These are phyloP conservation scores for Xanthia togata DNA, from an alignment of 2,888 invertebrate species.

Conservation along the genomic window DNA sequence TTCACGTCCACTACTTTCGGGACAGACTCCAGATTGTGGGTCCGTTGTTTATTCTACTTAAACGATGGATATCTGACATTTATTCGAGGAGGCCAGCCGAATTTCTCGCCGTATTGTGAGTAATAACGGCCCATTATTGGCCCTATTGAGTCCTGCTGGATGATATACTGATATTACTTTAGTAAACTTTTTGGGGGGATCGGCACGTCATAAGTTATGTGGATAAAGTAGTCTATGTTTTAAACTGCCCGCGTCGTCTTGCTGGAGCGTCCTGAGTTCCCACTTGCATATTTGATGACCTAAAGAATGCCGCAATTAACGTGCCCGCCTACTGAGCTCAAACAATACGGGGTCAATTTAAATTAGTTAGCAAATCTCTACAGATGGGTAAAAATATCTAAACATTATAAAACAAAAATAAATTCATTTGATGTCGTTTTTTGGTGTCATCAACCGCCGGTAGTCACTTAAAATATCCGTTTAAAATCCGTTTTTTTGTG, in stretches of 20 bases:
- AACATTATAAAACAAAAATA: too few species aligned
- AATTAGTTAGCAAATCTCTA: too few species aligned
- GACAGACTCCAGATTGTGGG: slow-evolving; percentile 66
- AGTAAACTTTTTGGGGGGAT: slow-evolving; percentile 49
- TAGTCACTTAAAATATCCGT: too few species aligned
- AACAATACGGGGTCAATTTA: too few species aligned
- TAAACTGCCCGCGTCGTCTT: not conserved
- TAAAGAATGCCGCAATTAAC: too few species aligned
- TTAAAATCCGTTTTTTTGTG: too few species aligned
- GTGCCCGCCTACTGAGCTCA: too few species aligned
- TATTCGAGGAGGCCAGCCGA: slow-evolving; percentile 69
- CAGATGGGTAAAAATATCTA: too few species aligned
- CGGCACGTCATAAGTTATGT: slow-evolving; percentile 28
- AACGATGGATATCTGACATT: slow-evolving; percentile 79
- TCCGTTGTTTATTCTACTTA: slow-evolving; percentile 81
- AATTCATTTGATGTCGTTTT: too few species aligned
- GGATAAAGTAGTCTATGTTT: slow-evolving; percentile 16
- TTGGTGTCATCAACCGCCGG: too few species aligned
- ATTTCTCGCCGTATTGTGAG: slow-evolving; percentile 68
- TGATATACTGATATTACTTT: slow-evolving; percentile 70
- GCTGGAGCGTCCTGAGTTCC: too few species aligned
- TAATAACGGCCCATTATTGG: slow-evolving; percentile 67
- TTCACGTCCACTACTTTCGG: slow-evolving; percentile 68
- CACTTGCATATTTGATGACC: too few species aligned
- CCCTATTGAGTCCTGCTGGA: slow-evolving; percentile 58